These are phyloP conservation scores for Ophion costatus DNA, from an alignment of 2,888 invertebrate genomes.

Conservation along the genomic window DNA sequence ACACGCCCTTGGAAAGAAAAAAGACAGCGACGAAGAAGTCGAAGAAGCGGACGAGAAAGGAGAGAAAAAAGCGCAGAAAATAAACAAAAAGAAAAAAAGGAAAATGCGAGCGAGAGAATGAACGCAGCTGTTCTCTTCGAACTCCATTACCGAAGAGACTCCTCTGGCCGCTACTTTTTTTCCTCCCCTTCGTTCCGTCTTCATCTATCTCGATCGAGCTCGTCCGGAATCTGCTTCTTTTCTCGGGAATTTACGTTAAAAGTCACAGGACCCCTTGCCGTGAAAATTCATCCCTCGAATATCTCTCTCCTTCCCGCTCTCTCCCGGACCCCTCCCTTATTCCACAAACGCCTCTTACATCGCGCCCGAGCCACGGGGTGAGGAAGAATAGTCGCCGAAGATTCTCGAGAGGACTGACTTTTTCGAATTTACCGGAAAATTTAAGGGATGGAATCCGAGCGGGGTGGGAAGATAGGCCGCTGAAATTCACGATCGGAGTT, in stretches of 20 bases:
- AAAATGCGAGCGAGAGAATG: slow-evolving; percentile 29
- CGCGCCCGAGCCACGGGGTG: slow-evolving; percentile 10
- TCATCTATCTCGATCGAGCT: slow-evolving; percentile 47
- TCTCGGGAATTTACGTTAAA: slow-evolving; percentile 33
- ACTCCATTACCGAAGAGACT: slow-evolving; percentile 61
- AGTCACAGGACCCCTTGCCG: slow-evolving; percentile 55
- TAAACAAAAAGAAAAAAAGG: slow-evolving; percentile 63
- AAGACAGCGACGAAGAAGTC: slow-evolving; percentile 55
- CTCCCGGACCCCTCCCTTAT: slow-evolving; percentile 69
- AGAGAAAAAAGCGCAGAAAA: slow-evolving; percentile 30
- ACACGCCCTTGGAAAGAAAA: slow-evolving; percentile 68
- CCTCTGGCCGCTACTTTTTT: slow-evolving; percentile 38
- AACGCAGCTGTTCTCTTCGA: slow-evolving; percentile 71
- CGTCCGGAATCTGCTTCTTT: slow-evolving; percentile 31
- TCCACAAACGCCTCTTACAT: slow-evolving; percentile 71
- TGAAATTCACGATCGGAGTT: slow-evolving; percentile 22
- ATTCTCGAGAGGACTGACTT: slow-evolving; percentile 52
- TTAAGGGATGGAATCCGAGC: slow-evolving; percentile 41
- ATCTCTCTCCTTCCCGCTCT: neutral
- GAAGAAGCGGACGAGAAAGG: neutral
- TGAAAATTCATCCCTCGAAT: slow-evolving; percentile 77
- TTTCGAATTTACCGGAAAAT: slow-evolving; percentile 54
- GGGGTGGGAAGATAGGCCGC: slow-evolving; percentile 22
- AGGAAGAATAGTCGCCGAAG: slow-evolving; percentile 36
- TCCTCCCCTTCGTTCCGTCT: slow-evolving; percentile 24